Evolutionary conservation across 2,797 vertebrate genomes (phyloP), one percentile per base, ranked within the genome.

Genomic region (Onychomys torridus): DNA sequence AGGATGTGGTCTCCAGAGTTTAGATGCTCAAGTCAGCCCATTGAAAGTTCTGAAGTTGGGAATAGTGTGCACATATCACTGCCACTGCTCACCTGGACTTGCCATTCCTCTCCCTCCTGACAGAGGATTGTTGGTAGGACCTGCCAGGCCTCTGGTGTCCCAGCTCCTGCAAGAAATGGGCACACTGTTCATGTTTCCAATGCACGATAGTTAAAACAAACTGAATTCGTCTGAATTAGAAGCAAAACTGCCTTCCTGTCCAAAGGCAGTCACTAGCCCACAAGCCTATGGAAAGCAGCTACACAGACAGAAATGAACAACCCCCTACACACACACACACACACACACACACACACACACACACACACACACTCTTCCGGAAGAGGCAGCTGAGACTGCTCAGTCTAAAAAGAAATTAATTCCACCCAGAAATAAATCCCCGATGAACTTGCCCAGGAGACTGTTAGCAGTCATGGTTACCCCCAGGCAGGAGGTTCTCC

Each of bases 381-480:
- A 97, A 87, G 34, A 93, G 91, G 90, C 91, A 82, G 91, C 83
- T 91, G 95, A 95, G 46, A 92, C 6, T 40, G 52, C 82, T 93
- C 86, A 63, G 97, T 95, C 94, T 96, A 94, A 98, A 97, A 78
- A 95, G 96, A 97, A 96, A 97, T 97, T 95, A 92, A 97, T 97
- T 94, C 86, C 27, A 17, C 98, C 96, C 92, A 52, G 79, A 97
- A 98, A 96, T 91, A 96, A 98, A 97, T 79, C 57, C 77, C 83
- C 87, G 23, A 1, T 92, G 95, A 95, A 96, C 77, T 90, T 91
- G 95, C 97, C 83, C 23, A 97, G 96, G 85, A 97, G 94, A 90
- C 82, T 76, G 46, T 98, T 97, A 98, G 94, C 57, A 97, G 55
- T 13, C 96, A 85, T 6, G 6, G 65, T 85, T 96, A 95, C 63